Conservation (phyloP, 2,888 invertebrate species). For the Drosophila atripex region DNA sequence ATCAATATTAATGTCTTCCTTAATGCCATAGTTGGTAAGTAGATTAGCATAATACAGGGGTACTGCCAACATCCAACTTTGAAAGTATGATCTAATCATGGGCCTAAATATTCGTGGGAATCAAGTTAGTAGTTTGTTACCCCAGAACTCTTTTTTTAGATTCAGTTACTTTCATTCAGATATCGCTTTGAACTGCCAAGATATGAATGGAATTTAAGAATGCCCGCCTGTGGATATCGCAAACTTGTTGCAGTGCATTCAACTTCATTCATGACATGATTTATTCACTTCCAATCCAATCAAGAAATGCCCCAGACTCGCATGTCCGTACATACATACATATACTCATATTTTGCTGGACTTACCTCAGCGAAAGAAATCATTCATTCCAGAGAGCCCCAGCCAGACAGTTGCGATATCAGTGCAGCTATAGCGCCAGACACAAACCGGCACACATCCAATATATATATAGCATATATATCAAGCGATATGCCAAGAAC, state of each 20-base stretch:
- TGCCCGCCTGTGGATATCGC: conserved; percentile 37
- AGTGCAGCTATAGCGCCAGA: conserved; percentile 62
- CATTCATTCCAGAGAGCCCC: conserved; percentile 27
- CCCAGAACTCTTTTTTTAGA: too few relatives aligned
- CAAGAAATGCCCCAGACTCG: conserved; percentile 37
- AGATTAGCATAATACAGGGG: conserved; percentile 30
- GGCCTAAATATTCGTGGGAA: conserved; percentile 12
- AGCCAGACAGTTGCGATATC: conserved; percentile 40
- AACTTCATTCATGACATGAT: conserved; percentile 45
- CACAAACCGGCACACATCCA: conserved; percentile 71
- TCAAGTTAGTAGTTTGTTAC: too few relatives aligned
- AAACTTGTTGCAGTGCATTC: conserved; percentile 40
- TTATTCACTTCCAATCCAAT: conserved; percentile 41
- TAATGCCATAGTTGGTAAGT: conserved; percentile 26
- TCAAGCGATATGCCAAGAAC: conserved; percentile 59
- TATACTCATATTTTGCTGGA: conserved; percentile 14
- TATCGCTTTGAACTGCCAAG: background rate
- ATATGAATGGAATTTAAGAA: conserved; percentile 37
- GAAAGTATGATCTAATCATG: conserved; percentile 27
- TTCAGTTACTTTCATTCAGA: conserved; percentile 7
- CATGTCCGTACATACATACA: conserved; percentile 4
- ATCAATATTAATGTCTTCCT: conserved; percentile 54
- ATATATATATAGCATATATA: conserved; percentile 18
- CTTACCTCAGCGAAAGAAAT: conserved; percentile 28
- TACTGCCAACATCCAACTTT: conserved; percentile 1